Evolutionary conservation across 2,888 invertebrate species (phyloP), one percentile per base, ranked within the genome.

Genomic region (Villa cingulata): DNA sequence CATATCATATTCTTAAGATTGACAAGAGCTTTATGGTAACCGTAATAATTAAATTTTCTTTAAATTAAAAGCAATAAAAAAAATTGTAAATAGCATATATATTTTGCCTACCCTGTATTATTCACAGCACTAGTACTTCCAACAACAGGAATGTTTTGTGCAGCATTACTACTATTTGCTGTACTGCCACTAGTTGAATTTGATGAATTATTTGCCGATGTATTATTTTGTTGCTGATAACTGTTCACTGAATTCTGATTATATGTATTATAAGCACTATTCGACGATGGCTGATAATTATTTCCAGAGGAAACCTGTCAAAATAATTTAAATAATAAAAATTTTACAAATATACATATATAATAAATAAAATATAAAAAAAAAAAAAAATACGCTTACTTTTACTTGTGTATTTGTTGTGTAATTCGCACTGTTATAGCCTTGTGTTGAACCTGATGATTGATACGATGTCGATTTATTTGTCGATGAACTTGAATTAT

Each of bases 81-180:
- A n/a, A n/a, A n/a, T n/a, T n/a, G n/a, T 34, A 23, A 12, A 15
- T 18, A 3, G 34, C 37, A 43, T 42, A 7, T 15, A 41, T 27
- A 27, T 9, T n/a, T 32, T 34, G 55, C 60, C 56, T 58, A 68
- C 68, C 62, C 63, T 54, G 67, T 58, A 60, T 60, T 65, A 47
- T 63, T 67, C 49, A 61, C 57, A 46, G 55, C 61, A 56, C 59
- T 65, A 54, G 58, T 58, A 55, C 51, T 63, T 56, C 59, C 63
- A 51, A 66, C 67, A 50, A 64, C 66, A 56, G 69, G 67, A 66
- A 68, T 66, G 66, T 66, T 69, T 64, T 68, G 69, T 54, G 64
- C 59, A 51, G 65, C 58, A 50, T 57, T 59, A 39, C 57, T 56
- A 48, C 59, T 47, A 32, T 47, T 47, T 23, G 38, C 38, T 12